Base-by-base conservation (phyloP, 2,113 vertebrate genomes). In the Coturnix japonica region DNA sequence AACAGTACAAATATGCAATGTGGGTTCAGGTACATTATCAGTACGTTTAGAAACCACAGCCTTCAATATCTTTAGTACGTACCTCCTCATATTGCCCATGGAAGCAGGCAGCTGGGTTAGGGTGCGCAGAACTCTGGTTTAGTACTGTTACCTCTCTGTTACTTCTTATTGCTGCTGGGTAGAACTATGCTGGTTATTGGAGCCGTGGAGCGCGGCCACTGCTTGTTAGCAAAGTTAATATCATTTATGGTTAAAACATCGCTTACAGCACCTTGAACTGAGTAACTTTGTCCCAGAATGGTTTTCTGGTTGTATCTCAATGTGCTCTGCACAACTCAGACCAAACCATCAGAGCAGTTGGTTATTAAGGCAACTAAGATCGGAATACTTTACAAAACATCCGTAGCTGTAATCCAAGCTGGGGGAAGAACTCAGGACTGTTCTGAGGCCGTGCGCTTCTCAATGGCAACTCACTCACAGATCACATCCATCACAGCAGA, bases 391-490 rank as follows among this genome's bases (percentile, higher is more conserved):
- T 60, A 63, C 44, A 39, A 7, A 57, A 37, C 33, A 30, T 65
- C 66, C 31, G 1, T 66, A 78, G 51, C 59, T 5, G 51, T 6
- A 28, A 86, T 26, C 59, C 54, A 35, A 44, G 41, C 18, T 66
- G 15, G 56, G 51, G 85, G 72, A 75, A 41, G 28, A 11, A 37
- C 26, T 43, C 31, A 19, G 19, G 15, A 28, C 39, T 16, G 22
- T 37, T 60, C 20, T 12, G 39, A 88, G 54, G 60, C 39, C 46
- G 18, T 23, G 53, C 20, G 31, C 35, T 76, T 78, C 59, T 31
- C 57, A 71, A 81, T 69, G 85, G 77, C 87, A 79, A 85, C 94
- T 96, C 94, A 93, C 92, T 91, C 85, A 54, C 3, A 4, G n/a
- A 33, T 79, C 78, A 80, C 54, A 81, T 53, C 79, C 8, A 8